Evolutionary conservation across 2,888 invertebrate genomes (phyloP), one percentile per base, ranked within the genome.

Genomic region (Eubasilissa splendida): DNA sequence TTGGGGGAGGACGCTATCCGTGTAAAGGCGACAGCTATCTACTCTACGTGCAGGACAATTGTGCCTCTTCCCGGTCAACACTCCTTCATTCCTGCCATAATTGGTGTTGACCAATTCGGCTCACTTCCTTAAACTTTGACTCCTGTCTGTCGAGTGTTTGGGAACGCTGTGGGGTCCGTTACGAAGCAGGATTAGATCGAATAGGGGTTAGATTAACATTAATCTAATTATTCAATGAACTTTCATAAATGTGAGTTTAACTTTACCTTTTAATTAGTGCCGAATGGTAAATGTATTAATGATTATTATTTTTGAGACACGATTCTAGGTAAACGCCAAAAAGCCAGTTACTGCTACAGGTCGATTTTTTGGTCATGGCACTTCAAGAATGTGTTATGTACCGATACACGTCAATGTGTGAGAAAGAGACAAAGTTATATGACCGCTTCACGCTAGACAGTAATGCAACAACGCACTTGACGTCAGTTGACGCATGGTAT

Each of bases 71-170:
- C 12, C 68, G 77, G 68, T 70, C 70, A 50, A 14, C 56, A 66
- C 68, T 77, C 59, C 77, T 71, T 50, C 42, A 42, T 60, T 66
- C 58, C 77, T 42, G 54, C 33, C 59, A 42, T 42, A 52, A 50
- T 59, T 74, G 74, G 11, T 58, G 9, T 53, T 54, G 74, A 65
- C 74, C 75, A 79, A 79, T 79, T 79, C 65, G 79, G 4, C 42
- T 73, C 79, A 79, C 79, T 79, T 79, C 79, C 74, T 79, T 79
- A 73, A 74, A 60, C 79, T 74, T 79, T 56, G 65, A 50, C 56
- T 65, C 56, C 42, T 74, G 50, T 11, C 63, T 63, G 33, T 68
- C 33, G 31, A 7, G 58, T 59, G 42, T 59, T 56, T 10, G 50
- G 33, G 68, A 33, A 42, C 50, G 42, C 31, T 33, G 33, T 63